Conservation (phyloP, 2,797 vertebrate genomes). For the Anguilla marmorata region DNA sequence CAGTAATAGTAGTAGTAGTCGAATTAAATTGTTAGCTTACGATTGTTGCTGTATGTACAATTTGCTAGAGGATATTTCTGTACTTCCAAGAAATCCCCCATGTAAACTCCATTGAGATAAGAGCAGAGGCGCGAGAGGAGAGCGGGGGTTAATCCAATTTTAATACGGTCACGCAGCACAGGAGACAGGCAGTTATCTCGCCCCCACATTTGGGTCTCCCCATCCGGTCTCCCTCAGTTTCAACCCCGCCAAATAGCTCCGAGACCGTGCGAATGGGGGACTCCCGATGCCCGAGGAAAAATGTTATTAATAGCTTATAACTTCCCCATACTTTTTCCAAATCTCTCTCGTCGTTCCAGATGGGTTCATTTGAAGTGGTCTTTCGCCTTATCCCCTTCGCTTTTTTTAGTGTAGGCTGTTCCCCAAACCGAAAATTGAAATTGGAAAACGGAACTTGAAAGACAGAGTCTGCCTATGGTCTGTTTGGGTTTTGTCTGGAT, state of each 20-base stretch:
- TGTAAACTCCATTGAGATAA: constrained; percentile 76
- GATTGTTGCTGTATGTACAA: not conserved
- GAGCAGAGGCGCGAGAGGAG: constrained; percentile 64
- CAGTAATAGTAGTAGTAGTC: not conserved
- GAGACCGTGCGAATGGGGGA: constrained; percentile 78
- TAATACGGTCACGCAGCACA: constrained; percentile 79
- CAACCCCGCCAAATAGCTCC: constrained; percentile 82
- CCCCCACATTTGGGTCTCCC: constrained; percentile 82
- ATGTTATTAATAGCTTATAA: constrained; percentile 91
- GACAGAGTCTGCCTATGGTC: not conserved
- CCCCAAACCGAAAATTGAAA: constrained; percentile 68
- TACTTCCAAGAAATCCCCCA: constrained; percentile 69
- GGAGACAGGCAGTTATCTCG: constrained; percentile 85
- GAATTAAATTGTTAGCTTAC: not conserved
- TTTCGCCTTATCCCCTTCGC: constrained; percentile 68
- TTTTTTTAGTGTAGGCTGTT: constrained; percentile 77
- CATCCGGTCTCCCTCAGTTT: constrained; percentile 71
- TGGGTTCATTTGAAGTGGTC: constrained; percentile 85
- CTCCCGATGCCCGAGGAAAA: constrained; percentile 82
- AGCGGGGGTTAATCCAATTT: constrained; percentile 88
- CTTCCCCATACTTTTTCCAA: constrained; percentile 81
- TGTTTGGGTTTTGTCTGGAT: not conserved
- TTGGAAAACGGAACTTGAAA: constrained; percentile 42
- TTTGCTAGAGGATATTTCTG: constrained; percentile 17
- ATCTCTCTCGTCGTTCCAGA: constrained; percentile 80